Conservation (phyloP, 2,888 invertebrate genomes). For the Leistus spinibarbis region DNA sequence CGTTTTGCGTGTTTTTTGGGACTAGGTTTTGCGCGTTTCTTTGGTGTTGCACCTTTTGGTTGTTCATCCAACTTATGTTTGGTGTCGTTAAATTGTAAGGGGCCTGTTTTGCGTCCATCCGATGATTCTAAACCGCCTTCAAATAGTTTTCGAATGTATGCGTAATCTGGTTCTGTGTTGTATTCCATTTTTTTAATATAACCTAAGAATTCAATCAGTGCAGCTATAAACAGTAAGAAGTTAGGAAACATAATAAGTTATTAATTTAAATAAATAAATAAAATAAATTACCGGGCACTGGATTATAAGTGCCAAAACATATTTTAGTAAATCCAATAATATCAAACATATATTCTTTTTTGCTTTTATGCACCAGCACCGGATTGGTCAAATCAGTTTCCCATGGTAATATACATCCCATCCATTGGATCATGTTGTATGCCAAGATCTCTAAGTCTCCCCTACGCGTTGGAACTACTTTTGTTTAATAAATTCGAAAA, state of each 20-base stretch:
- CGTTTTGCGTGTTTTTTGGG: constrained; percentile 41
- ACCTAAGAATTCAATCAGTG: constrained; percentile 68
- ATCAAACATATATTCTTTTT: constrained; percentile 71
- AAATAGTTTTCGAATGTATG: constrained; percentile 71
- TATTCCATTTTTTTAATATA: constrained; percentile 72
- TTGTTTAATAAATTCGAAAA: constrained; percentile 41
- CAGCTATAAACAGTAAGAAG: constrained; percentile 58
- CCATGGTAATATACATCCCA: constrained; percentile 86
- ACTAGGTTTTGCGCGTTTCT: constrained; percentile 42
- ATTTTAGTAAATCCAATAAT: constrained; percentile 56
- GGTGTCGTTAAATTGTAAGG: constrained; percentile 63
- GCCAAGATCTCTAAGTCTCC: constrained; percentile 94
- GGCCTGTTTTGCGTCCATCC: constrained; percentile 63
- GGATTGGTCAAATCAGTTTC: constrained; percentile 69
- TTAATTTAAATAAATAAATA: background rate
- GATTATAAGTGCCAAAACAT: constrained; percentile 52
- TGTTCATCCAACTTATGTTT: constrained; percentile 42
- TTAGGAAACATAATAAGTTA: constrained; percentile 2
- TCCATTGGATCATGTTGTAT: constrained; percentile 94
- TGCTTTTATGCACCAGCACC: constrained; percentile 68
- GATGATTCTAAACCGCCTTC: constrained; percentile 67
- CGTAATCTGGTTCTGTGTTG: constrained; percentile 75
- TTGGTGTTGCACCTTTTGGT: constrained; percentile 37
- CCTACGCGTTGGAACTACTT: constrained; percentile 77
- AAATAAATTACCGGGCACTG: constrained; percentile 55